Base-by-base conservation (phyloP, 2,113 vertebrate genomes). In the Tilapia sparmanii region DNA sequence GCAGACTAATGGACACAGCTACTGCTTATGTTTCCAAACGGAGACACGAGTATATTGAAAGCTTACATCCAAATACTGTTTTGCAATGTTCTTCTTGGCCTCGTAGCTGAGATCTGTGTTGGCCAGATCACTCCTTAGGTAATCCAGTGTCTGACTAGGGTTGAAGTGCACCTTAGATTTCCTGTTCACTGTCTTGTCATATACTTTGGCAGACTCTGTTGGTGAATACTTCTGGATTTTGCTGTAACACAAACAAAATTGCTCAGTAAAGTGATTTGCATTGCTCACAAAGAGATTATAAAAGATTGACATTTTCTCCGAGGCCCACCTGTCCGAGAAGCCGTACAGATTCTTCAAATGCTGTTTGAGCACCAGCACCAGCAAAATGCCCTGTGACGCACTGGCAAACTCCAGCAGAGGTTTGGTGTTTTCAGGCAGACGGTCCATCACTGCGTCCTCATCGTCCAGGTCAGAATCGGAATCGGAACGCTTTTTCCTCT, bases 191-290 rank as follows among this genome's bases (percentile, higher is more conserved):
- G 98, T 96, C 94, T 99, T 99, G 96, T 99, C 99, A 85, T 99
- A 99, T 3, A 99, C 97, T 96, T 99, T 99, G 81, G 99, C 98
- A 33, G 98, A 98, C 95, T 99, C 98, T 24, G 98, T 99, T 5
- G 99, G 99, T 66, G 99, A 99, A 57, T 99, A 99, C 93, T 99
- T 99, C 94, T 99, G 98, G 95, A 99, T 99, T 98, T 99, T 99
- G 96, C 98, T 99, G 91, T 4, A 84, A 95, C 85, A 87, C 81
- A 83, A 86, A 78, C 66, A 94, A 92, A 95, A 88, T 68, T n/a
- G 24, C 68, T 63, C 33, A 26, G 33, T 80, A 19, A 57, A 42
- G 22, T 22, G 16, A 55, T 26, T 24, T 73, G 40, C 13, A 47
- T 45, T 31, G 47, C 42, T 78, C 45, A 31, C 73, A 52, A 50